A percentile compares a stretch with the other conserved stretches of the same genome.
Conservation (phyloP, 2,888 invertebrate genomes). For the Augochlorella aurata region DNA sequence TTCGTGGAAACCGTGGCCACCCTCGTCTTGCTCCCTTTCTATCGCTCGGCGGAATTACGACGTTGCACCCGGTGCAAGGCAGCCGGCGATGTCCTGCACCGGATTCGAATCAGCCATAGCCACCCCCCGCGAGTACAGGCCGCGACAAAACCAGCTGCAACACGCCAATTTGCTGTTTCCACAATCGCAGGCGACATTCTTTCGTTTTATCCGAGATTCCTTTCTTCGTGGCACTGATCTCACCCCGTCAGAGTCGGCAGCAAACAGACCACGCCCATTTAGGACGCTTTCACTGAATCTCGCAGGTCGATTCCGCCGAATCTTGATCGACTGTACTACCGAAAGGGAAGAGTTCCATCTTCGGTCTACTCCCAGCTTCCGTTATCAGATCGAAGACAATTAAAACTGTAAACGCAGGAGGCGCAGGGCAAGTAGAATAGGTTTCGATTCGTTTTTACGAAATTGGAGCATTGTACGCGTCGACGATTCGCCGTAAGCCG, state of each 20-base stretch:
- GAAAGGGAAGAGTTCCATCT: too few relatives aligned
- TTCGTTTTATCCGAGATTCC: background rate
- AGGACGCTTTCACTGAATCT: background rate
- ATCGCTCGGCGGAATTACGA: conserved; percentile 46
- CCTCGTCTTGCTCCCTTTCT: conserved; percentile 29
- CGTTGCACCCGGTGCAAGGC: conserved; percentile 29
- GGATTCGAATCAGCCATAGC: conserved; percentile 23
- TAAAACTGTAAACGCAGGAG: background rate
- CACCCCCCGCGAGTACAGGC: background rate
- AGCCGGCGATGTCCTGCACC: conserved; percentile 35
- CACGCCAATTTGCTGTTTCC: background rate
- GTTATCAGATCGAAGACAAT: background rate
- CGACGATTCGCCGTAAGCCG: too few relatives aligned
- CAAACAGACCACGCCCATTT: background rate
- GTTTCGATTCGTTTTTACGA: too few relatives aligned
- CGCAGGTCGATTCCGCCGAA: too few relatives aligned
- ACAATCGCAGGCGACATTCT: background rate
- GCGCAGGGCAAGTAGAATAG: too few relatives aligned
- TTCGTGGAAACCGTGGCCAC: conserved; percentile 52
- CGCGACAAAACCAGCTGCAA: background rate
- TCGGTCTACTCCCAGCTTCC: background rate
- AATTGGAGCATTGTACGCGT: too few relatives aligned
- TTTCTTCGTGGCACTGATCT: background rate
- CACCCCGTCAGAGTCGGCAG: background rate
- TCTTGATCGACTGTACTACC: too few relatives aligned